Percentiles rank a stretch among this genome's conserved stretches.
Evolutionary conservation across 2,113 vertebrate genomes (phyloP).

Genomic region (Malurus cyaneus): DNA sequence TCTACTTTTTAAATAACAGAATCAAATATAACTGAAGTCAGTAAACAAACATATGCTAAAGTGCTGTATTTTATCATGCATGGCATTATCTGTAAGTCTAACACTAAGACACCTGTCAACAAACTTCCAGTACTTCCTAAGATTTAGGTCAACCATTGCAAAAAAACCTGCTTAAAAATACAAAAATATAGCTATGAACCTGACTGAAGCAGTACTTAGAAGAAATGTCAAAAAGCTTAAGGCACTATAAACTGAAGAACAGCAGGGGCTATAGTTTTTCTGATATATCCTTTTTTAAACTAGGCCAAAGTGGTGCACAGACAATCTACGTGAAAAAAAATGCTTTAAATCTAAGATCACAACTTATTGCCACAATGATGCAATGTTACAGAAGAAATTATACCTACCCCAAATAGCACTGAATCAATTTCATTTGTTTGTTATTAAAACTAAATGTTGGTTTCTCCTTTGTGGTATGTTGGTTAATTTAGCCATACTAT

Average conservation of each 20-base stretch:
- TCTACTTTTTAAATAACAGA: not conserved
- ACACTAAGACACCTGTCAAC: not conserved
- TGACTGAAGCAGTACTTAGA: not conserved
- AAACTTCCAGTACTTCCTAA: not conserved
- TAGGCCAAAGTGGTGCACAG: not conserved
- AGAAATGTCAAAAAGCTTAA: not conserved
- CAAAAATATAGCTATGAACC: not conserved
- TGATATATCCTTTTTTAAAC: not conserved
- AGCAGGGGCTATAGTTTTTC: conserved; percentile 33
- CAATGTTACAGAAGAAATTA: not conserved
- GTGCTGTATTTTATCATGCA: not conserved
- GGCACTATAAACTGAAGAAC: not conserved
- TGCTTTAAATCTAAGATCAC: not conserved
- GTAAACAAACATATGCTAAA: not conserved
- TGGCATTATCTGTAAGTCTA: not conserved
- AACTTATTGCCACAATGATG: not conserved
- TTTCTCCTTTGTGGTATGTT: not conserved
- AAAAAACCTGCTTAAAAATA: not conserved
- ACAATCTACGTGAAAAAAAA: not conserved
- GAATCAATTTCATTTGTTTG: not conserved
- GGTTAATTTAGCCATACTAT: not conserved
- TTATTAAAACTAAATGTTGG: not conserved
- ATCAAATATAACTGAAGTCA: not conserved
- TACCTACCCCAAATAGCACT: not conserved
- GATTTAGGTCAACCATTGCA: not conserved